Base-by-base conservation (phyloP, 2,888 invertebrate genomes). In the Anaspis maculata region DNA sequence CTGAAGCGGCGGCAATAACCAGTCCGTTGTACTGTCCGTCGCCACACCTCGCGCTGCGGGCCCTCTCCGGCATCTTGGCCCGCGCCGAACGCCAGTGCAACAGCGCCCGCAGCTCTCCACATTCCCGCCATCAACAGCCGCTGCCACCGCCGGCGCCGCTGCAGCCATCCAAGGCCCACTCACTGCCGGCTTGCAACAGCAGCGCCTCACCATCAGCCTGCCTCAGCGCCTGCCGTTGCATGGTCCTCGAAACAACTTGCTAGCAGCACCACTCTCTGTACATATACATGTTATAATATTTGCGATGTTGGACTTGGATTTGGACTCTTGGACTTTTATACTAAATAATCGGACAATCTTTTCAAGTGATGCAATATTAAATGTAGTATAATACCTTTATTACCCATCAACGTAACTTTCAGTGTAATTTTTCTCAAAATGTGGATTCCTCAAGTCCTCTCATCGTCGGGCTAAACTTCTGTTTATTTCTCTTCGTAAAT, bases 221-320 rank as follows among this genome's bases (percentile, higher is more conserved):
- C 51, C 46, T 57, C 42, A 55, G 52, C 39, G 49, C 48, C 40
- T 57, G 59, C 44, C 51, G 49, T 39, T 59, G 56, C 50, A 51
- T 57, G 42, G 52, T 60, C 44, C 53, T 60, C 29, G 59, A 61
- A 56, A 61, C 61, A 37, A 60, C 56, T 42, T 60, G 61, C 55
- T 60, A 57, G 54, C 55, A 43, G 40, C 41, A 45, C 42, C 46
- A 42, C 44, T 45, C 40, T 9, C 5, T 49, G 42, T 44, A 49
- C 21, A 48, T 45, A 45, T 46, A 22, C 9, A 25, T 26, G 7
- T n/a, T 13, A 41, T 33, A 30, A 49, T 41, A 33, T 32, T 43
- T n/a, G n/a, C n/a, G n/a, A n/a, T n/a, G n/a, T n/a, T n/a, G n/a
- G n/a, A n/a, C n/a, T n/a, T n/a, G n/a, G n/a, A n/a, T n/a, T n/a